A percentile compares a stretch with the other conserved stretches of the same genome.
Conservation (phyloP, 1,140 invertebrate genomes). For the Brachionus sp. region DNA sequence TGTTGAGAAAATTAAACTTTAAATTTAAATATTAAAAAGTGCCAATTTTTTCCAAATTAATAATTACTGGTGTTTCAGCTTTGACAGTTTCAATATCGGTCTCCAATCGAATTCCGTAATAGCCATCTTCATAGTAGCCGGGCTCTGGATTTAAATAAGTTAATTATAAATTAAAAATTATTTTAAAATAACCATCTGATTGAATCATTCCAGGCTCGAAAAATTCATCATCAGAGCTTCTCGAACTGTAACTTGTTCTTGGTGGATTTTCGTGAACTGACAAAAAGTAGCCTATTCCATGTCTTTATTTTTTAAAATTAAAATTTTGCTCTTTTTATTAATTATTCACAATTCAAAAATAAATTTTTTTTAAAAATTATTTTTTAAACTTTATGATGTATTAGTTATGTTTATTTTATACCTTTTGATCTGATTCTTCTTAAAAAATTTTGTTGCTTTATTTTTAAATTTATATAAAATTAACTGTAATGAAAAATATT, state of each 20-base stretch:
- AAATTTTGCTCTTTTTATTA: too few relatives aligned
- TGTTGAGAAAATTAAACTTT: conserved; percentile 18
- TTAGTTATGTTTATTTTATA: too few relatives aligned
- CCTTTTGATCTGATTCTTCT: too few relatives aligned
- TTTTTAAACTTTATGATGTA: too few relatives aligned
- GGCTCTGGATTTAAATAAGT: conserved; percentile 64
- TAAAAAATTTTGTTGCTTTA: too few relatives aligned
- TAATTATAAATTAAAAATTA: neutral
- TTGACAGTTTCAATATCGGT: conserved; percentile 72
- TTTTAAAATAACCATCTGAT: conserved; percentile 32
- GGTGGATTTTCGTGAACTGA: conserved; percentile 80
- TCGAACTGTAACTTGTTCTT: neutral
- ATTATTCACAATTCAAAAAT: too few relatives aligned
- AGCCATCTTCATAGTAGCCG: conserved; percentile 69
- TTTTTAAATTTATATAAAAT: too few relatives aligned
- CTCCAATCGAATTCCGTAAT: conserved; percentile 90
- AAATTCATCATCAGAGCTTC: conserved; percentile 47
- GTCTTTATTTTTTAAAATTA: conserved; percentile 54
- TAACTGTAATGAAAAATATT: too few relatives aligned
- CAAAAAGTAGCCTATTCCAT: conserved; percentile 89
- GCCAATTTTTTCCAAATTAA: neutral
- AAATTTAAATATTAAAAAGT: neutral
- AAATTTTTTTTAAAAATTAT: too few relatives aligned
- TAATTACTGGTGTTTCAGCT: neutral
- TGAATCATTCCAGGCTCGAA: conserved; percentile 46